These are phyloP conservation scores for Heliconius hewitsoni DNA, from an alignment of 1,140 invertebrate species.

Conservation along the genomic window DNA sequence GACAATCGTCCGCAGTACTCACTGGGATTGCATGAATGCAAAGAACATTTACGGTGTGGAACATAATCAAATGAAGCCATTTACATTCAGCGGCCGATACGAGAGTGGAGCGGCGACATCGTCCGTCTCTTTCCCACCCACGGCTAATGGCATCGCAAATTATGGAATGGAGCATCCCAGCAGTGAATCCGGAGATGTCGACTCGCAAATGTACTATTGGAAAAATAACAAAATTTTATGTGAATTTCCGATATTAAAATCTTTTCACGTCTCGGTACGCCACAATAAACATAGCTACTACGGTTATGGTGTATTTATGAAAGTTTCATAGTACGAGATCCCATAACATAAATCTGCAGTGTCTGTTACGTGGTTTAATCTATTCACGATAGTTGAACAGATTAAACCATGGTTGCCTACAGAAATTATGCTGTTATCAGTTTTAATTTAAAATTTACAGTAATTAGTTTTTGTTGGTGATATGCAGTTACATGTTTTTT, in stretches of 20 bases:
- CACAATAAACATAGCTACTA: conserved; percentile 15
- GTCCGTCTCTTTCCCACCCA: conserved; percentile 57
- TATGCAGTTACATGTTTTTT: no score
- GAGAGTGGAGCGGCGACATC: conserved; percentile 47
- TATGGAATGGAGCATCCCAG: conserved; percentile 63
- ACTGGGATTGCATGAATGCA: conserved; percentile 70
- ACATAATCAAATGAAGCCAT: conserved; percentile 79
- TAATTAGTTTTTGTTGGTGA: no score
- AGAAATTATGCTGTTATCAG: no score
- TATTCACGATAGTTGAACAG: no score
- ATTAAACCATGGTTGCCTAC: no score
- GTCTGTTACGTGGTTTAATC: no score
- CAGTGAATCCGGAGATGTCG: conserved; percentile 43
- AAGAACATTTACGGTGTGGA: conserved; percentile 68
- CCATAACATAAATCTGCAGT: no score
- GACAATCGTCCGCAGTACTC: conserved; percentile 49
- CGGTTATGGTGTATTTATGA: conserved; percentile 7
- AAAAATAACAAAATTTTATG: conserved; percentile 75
- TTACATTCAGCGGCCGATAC: conserved; percentile 70
- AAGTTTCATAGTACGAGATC: no score
- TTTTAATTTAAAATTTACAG: no score
- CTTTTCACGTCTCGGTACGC: conserved; percentile 50
- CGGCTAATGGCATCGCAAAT: conserved; percentile 72
- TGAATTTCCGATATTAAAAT: conserved; percentile 56
- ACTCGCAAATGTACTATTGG: conserved; percentile 50